Percentiles rank a stretch among this genome's conserved stretches.
Evolutionary conservation across 2,797 vertebrate species (phyloP).

Genomic region (Gymnoscopelus microlampas): DNA sequence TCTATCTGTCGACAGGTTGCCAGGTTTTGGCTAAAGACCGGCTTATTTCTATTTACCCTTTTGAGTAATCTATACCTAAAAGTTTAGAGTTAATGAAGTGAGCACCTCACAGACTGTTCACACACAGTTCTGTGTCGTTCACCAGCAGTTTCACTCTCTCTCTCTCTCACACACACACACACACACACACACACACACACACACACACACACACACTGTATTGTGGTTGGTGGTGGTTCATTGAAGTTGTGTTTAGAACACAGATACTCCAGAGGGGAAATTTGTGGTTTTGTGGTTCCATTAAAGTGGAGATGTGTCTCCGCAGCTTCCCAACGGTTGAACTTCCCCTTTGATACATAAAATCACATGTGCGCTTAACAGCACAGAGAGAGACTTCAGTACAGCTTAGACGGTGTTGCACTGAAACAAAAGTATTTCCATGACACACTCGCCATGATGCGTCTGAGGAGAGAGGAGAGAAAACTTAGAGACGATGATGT

Average conservation of each 20-base stretch:
- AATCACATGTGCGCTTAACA: slow-evolving; percentile 39
- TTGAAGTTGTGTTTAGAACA: slow-evolving; percentile 2
- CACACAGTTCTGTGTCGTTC: no score
- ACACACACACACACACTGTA: no score
- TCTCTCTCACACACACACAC: no score
- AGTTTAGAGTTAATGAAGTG: no score
- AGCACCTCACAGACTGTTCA: no score
- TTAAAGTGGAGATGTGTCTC: slow-evolving; percentile 8
- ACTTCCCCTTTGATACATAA: slow-evolving; percentile 52
- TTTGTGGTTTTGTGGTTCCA: slow-evolving; percentile 23
- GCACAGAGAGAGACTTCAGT: slow-evolving; percentile 26
- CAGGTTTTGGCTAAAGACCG: slow-evolving; percentile 2
- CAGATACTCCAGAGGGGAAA: not conserved
- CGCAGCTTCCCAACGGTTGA: slow-evolving; percentile 11
- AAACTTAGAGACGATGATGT: slow-evolving; percentile 36
- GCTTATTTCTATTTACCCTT: no score
- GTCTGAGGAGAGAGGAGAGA: no score
- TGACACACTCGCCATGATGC: slow-evolving; percentile 21
- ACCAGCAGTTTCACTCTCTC: no score
- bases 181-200: no score
- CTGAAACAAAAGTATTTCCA: not conserved
- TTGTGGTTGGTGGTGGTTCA: not conserved
- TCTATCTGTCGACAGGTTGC: slow-evolving; percentile 33
- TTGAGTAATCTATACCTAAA: no score
- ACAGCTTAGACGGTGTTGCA: not conserved